Base-by-base conservation (phyloP, 2,888 invertebrate genomes). In the Pseudococcus longispinus region DNA sequence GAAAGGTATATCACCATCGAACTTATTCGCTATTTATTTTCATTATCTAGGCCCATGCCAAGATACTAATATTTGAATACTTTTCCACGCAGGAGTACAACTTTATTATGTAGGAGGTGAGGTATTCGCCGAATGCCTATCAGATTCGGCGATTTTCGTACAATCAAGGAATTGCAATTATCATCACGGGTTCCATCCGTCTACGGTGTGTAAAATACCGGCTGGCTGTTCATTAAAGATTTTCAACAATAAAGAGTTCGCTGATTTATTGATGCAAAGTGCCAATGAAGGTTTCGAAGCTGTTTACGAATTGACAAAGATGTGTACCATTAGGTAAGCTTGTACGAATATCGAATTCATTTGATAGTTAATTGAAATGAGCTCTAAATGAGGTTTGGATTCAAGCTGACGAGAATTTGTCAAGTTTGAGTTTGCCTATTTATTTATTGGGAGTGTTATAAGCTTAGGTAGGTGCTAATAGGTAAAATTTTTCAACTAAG, bases 221-320 rank as follows among this genome's bases (percentile, higher is more conserved):
- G 96, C 97, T 0, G 96, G 97, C 37, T 98, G 98, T 91, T 98
- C 98, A 32, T 92, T 99, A 88, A 98, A 99, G 92, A 99, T 99
- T 89, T 99, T 99, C 92, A 99, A 99, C 91, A 98, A 98, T 91
- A 95, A 97, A 89, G 98, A 98, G 92, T 99, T 99, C 91, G 98
- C 98, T 70, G 96, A 97, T 91, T 92, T 98, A 88, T 92, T 97
- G n/a, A 97, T 97, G 11, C 97, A 99, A 91, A 97, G 97, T 89
- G 98, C 99, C 4, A 97, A 98, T 91, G 98, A 98, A 90, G 99
- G 99, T 9, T 99, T 98, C 90, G 99, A 99, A 91, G 98, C 98
- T 42, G 99, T 99, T 23, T 99, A 98, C 90, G 99, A 99, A 92
- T 93, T 99, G 89, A 99, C 98, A 0, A 98, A 99, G 92, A 99